Base-by-base conservation (phyloP, 2,888 invertebrate species). In the Panopea generosa region DNA sequence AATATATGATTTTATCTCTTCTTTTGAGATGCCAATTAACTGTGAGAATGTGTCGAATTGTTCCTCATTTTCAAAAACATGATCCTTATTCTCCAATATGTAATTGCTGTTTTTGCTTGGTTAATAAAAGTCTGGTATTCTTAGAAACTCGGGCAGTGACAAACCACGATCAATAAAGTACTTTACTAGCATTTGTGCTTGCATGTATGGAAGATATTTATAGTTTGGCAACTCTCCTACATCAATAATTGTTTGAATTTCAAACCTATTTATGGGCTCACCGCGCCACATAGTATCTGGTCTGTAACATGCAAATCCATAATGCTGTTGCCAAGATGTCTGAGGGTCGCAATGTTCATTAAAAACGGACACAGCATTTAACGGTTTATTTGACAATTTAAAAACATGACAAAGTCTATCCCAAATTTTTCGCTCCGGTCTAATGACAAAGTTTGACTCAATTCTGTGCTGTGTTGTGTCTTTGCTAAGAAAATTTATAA, bases 381-480 rank as follows among this genome's bases (percentile, higher is more conserved):
- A 20, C 20, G 63, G 47, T 33, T 71, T 16, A 1, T 52, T 56
- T 26, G 1, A 45, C 63, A 63, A 14, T 63, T 47, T n/a, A 1
- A 14, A n/a, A n/a, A n/a, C n/a, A n/a, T n/a, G n/a, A n/a, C n/a
- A n/a, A n/a, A n/a, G n/a, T n/a, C n/a, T n/a, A 6, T 27, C 22
- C 71, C 71, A 62, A 26, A 49, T 50, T 63, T 11, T 11, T 1
- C 71, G 56, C 1, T 4, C n/a, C 14, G 71, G 71, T 27, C 29
- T 71, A 29, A 71, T 33, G 24, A 71, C 56, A 57, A 62, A 71
- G 27, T 71, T 63, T n/a, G n/a, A n/a, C n/a, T n/a, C n/a, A n/a
- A n/a, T n/a, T n/a, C n/a, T n/a, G n/a, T n/a, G n/a, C 7, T 43
- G 55, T 9, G 29, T n/a, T 55, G 6, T 60, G 61, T 70, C 70